Evolutionary conservation across 2,113 vertebrate species (phyloP).

Genomic region (Pelmatolapia mariae): DNA sequence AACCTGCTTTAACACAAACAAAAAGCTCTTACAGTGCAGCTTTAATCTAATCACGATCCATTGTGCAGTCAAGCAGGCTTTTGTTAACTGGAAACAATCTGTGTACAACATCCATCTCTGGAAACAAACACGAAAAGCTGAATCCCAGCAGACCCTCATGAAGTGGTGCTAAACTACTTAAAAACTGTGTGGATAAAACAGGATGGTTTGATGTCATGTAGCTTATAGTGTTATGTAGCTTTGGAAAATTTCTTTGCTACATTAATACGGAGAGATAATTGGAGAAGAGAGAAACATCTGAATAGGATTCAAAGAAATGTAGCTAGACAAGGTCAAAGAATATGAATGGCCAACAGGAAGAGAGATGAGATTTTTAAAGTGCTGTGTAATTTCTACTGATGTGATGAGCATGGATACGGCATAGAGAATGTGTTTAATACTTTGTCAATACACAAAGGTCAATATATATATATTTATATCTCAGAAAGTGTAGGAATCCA

Average conservation of each 20-base stretch:
- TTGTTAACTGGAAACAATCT: conserved; percentile 69
- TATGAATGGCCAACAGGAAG: not conserved
- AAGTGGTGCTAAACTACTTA: conserved; percentile 44
- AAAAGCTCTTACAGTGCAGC: conserved; percentile 62
- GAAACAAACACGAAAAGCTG: conserved; percentile 53
- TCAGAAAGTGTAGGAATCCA: not conserved
- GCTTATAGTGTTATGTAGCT: not conserved
- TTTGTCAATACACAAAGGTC: not conserved
- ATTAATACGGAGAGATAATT: not conserved
- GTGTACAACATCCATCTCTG: conserved; percentile 64
- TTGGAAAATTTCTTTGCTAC: not conserved
- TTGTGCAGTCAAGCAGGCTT: conserved; percentile 67
- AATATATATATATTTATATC: not conserved
- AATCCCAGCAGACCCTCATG: conserved; percentile 34
- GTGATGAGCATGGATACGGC: not conserved
- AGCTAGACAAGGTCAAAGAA: not conserved
- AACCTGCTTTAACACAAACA: conserved; percentile 51
- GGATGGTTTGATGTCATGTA: not conserved
- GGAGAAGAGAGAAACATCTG: not conserved
- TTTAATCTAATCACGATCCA: conserved; percentile 68
- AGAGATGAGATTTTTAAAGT: not conserved
- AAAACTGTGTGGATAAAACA: conserved; percentile 23
- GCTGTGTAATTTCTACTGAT: not conserved
- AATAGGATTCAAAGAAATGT: not conserved
- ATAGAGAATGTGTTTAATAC: not conserved